Evolutionary conservation across 2,888 invertebrate species (phyloP).

Genomic region (Drosophila cognata): DNA sequence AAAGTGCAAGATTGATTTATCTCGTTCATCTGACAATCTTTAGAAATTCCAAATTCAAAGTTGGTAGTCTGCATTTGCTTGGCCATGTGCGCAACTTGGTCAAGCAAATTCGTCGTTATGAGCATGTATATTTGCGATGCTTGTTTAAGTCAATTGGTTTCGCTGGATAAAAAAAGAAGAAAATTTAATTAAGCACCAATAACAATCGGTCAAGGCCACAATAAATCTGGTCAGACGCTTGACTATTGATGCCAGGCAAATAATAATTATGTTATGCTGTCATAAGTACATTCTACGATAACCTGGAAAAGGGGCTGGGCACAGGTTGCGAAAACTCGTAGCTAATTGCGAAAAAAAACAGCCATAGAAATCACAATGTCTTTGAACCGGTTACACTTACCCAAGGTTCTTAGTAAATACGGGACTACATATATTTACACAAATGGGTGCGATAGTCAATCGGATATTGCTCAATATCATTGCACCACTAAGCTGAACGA

Average conservation of each 20-base stretch:
- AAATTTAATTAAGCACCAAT: conserved; percentile 23
- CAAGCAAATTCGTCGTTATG: conserved; percentile 21
- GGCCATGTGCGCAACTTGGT: conserved; percentile 9
- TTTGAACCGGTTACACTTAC: conserved; percentile 15
- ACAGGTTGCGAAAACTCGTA: conserved; percentile 44
- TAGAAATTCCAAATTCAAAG: background rate
- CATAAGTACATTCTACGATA: background rate
- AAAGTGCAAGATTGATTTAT: conserved; percentile 8
- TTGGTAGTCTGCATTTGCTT: conserved; percentile 2
- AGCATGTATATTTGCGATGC: conserved; percentile 24
- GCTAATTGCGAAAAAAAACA: conserved; percentile 40
- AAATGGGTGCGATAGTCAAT: conserved; percentile 42
- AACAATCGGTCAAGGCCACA: conserved; percentile 57
- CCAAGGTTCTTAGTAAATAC: conserved; percentile 21
- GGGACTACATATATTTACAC: conserved; percentile 5
- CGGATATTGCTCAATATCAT: conserved; percentile 34
- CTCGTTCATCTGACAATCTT: conserved; percentile 19
- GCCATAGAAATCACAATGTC: conserved; percentile 15
- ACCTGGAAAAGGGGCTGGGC: conserved; percentile 31
- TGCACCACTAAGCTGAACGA: conserved; percentile 15
- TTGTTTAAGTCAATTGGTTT: conserved; percentile 10
- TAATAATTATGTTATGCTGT: background rate
- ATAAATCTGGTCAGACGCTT: conserved; percentile 19
- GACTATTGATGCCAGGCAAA: conserved; percentile 3
- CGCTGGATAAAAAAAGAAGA: background rate